These are phyloP conservation scores for Colossoma macropomum DNA, from an alignment of 2,113 vertebrate genomes.

Conservation along the genomic window DNA sequence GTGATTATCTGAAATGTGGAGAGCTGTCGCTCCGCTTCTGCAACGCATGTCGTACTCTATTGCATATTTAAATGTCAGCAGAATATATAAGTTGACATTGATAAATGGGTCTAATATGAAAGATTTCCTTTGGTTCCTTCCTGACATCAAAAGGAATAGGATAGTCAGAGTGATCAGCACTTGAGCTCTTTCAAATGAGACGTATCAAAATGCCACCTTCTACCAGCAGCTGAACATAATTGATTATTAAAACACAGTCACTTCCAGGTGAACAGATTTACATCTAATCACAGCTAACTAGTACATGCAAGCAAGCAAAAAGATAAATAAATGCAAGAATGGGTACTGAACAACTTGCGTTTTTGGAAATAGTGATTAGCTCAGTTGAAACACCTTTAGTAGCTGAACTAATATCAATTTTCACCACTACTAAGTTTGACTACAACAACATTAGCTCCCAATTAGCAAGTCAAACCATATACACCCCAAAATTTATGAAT, in stretches of 20 bases:
- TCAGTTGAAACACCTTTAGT: not conserved
- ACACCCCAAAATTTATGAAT: slow-evolving; percentile 12
- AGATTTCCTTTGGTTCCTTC: slow-evolving; percentile 57
- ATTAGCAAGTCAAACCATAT: slow-evolving; percentile 35
- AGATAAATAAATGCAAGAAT: not conserved
- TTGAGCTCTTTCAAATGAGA: slow-evolving; percentile 2
- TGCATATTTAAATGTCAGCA: slow-evolving; percentile 71
- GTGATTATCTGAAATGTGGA: slow-evolving; percentile 55
- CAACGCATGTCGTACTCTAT: slow-evolving; percentile 58
- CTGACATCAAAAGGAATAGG: slow-evolving; percentile 49
- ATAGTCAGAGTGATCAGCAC: slow-evolving; percentile 30
- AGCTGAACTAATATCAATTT: not conserved
- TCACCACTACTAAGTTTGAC: not conserved
- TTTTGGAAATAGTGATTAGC: not conserved
- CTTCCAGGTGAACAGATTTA: slow-evolving; percentile 22
- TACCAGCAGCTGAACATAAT: slow-evolving; percentile 16
- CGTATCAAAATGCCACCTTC: slow-evolving; percentile 34
- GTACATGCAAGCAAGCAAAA: not conserved
- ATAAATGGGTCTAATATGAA: slow-evolving; percentile 65
- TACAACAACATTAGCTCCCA: slow-evolving; percentile 11
- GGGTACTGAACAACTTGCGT: not conserved
- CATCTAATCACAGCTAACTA: slow-evolving; percentile 19
- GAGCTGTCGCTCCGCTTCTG: slow-evolving; percentile 51
- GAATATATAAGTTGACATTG: slow-evolving; percentile 68
- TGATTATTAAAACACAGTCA: slow-evolving; percentile 32